Conservation (phyloP, 53 echinoderm and acorn worm genomes). For the Antedon mediterranea region DNA sequence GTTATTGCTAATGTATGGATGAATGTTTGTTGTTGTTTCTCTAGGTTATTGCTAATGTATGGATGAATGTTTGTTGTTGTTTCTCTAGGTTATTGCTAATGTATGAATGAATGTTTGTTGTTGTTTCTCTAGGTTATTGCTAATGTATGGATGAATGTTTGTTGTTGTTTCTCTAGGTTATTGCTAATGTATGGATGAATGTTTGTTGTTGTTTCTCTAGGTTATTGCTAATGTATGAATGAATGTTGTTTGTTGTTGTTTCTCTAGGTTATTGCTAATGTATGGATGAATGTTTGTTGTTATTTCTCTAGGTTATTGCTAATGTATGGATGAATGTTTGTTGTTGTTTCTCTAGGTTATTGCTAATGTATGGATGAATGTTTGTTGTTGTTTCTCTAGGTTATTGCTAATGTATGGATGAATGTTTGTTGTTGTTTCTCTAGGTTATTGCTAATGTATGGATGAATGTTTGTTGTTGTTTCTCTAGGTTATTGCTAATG, state of each 20-base stretch:
- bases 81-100: constrained; percentile 96
- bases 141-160: neutral
- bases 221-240: constrained; percentile 96
- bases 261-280: constrained; percentile 96
- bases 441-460: constrained; percentile 99
- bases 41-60: constrained; percentile 98
- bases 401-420: constrained; percentile 85
- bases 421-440: neutral
- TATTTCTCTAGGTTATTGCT: constrained; percentile 96
- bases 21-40: neutral
- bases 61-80: neutral
- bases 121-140: constrained; percentile 96
- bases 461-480: neutral
- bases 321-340: neutral
- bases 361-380: constrained; percentile 30
- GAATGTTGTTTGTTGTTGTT: no score
- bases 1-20: constrained; percentile 96
- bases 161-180: constrained; percentile 80
- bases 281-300: neutral
- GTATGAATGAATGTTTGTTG: neutral
- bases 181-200: constrained; percentile 47
- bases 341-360: constrained; percentile 93
- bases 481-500: constrained; percentile 96
- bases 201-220: constrained; percentile 26
- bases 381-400: constrained; percentile 43